Base-by-base conservation (phyloP, 2,797 vertebrate genomes). In the Euphonia xanthogaster region DNA sequence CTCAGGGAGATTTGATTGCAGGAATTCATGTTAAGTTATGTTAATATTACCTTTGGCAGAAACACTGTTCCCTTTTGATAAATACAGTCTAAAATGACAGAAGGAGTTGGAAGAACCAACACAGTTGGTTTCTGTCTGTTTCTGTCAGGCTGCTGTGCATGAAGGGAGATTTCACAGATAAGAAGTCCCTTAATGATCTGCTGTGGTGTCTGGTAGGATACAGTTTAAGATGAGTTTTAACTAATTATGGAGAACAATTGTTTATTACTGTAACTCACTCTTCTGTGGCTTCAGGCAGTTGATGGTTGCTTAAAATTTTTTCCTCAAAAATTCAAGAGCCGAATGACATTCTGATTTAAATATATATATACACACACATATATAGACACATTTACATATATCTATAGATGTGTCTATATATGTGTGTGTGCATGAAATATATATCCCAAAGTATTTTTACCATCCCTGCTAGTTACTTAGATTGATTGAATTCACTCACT, bases 11-110 rank as follows among this genome's bases (percentile, higher is more conserved):
- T 92, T 92, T 95, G 76, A 92, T 93, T 92, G 55, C 77, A 88
- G 63, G 87, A 91, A 91, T 80, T 71, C 60, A 39, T 67, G 65
- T 51, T 79, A 79, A 77, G 60, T 91, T 79, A 61, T 28, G n/a
- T 82, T 94, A 92, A 92, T 93, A 87, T 91, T 96, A 86, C 80
- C 71, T 91, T 94, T 96, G 94, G 92, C 94, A 96, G 78, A 85
- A 95, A 63, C 21, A 33, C 35, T 79, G 28, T 67, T 93, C 60
- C 33, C 31, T 67, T 93, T 92, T 61, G 54, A 85, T 83, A 93
- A 96, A 91, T 44, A 71, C 50, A 50, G 31, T n/a, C 71, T 87
- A 87, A 92, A 96, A 87, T 61, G 81, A 84, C 71, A 83, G 61
- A 79, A 93, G 35, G 71, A 81, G 25, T 60, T 90, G 82, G 87